phyloP scores from a whole-genome alignment of 2,113 vertebrate species.

The Columba livia region DNA sequence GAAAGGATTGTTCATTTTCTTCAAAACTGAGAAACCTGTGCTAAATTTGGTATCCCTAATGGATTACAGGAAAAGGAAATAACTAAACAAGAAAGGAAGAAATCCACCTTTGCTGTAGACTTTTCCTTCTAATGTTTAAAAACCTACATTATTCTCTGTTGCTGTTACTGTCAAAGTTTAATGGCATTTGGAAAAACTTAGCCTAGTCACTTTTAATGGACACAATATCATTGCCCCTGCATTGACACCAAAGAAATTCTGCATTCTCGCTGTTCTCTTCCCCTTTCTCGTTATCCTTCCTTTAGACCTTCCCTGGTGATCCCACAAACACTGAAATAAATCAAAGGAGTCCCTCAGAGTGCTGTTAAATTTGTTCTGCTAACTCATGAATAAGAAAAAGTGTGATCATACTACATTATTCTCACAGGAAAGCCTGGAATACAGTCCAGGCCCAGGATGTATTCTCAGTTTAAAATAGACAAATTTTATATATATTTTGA shows the following conservation, averaged over 20 bases:
- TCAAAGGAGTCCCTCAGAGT: background rate
- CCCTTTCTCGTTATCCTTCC: background rate
- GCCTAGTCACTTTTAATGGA: background rate
- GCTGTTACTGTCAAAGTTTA: background rate
- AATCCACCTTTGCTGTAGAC: background rate
- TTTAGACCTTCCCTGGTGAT: background rate
- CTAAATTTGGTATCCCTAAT: background rate
- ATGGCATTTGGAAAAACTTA: background rate
- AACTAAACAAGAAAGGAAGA: constrained; percentile 24
- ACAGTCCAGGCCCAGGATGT: background rate
- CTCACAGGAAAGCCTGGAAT: background rate
- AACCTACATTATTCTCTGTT: background rate
- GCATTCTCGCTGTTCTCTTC: background rate
- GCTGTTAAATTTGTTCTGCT: background rate
- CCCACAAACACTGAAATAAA: background rate
- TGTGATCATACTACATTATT: background rate
- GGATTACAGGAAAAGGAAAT: constrained; percentile 5
- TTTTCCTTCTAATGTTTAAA: background rate
- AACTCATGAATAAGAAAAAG: background rate
- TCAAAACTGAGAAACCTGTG: background rate
- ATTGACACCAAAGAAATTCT: background rate
- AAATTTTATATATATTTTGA: background rate
- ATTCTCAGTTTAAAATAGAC: background rate
- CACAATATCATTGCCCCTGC: background rate
- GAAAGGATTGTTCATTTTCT: background rate